A percentile compares a stretch with the other conserved stretches of the same genome.
These are phyloP conservation scores for Nothoprocta perdicaria DNA, from an alignment of 2,113 vertebrate species.

Conservation along the genomic window DNA sequence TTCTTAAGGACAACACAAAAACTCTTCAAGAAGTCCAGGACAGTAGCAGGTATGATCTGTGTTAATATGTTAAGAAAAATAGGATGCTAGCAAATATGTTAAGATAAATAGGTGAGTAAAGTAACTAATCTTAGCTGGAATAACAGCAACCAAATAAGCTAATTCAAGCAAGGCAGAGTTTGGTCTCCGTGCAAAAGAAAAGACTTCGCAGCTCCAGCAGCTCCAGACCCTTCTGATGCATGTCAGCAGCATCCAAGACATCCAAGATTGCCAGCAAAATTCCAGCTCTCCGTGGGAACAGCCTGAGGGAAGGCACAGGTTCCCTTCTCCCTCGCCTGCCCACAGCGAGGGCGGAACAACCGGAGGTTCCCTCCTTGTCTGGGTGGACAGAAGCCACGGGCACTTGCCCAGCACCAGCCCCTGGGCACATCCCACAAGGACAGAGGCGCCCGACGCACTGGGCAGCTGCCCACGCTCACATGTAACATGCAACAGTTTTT, in stretches of 20 bases:
- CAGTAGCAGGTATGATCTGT: not conserved
- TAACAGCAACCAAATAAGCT: accelerated
- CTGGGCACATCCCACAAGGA: not conserved
- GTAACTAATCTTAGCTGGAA: not conserved
- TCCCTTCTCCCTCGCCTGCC: not conserved
- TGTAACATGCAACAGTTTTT: not conserved
- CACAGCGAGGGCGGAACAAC: not conserved
- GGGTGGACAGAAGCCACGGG: not conserved
- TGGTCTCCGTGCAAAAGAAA: not conserved
- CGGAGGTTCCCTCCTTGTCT: not conserved
- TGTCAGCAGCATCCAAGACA: not conserved
- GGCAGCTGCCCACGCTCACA: not conserved
- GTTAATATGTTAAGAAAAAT: not conserved
- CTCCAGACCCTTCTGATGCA: no score
- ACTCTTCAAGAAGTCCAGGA: not conserved
- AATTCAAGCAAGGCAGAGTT: not conserved
- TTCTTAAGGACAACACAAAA: not conserved
- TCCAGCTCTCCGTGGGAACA: not conserved
- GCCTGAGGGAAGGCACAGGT: not conserved
- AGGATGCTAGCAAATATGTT: not conserved
- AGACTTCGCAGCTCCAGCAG: not conserved
- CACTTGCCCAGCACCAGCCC: not conserved
- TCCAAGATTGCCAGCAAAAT: not conserved
- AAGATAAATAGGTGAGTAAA: not conserved
- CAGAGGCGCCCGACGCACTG: not conserved